Percentiles rank a stretch among this genome's conserved stretches.
phyloP scores from a whole-genome alignment of 2,113 vertebrate genomes.

The Petaurus breviceps region DNA sequence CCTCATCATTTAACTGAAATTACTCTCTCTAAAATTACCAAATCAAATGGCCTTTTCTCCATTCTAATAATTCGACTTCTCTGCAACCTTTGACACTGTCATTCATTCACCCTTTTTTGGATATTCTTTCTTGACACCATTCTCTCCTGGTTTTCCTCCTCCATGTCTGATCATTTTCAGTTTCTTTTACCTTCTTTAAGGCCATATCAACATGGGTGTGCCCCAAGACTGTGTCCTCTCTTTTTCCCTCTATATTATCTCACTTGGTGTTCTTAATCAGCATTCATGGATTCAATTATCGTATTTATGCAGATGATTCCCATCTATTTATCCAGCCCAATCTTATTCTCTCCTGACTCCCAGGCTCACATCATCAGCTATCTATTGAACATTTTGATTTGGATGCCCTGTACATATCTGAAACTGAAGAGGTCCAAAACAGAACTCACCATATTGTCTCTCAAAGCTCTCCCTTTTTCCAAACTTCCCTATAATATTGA shows the following conservation, averaged over 20 bases:
- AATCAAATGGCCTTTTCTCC: not conserved
- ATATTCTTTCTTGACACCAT: not conserved
- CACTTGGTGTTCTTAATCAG: not conserved
- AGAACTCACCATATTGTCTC: not conserved
- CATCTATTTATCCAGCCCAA: not conserved
- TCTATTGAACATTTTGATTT: not conserved
- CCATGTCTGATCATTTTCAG: not conserved
- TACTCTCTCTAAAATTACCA: not conserved
- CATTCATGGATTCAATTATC: not conserved
- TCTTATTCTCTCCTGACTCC: not conserved
- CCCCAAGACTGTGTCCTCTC: not conserved
- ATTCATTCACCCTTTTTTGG: not conserved
- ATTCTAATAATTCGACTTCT: not conserved
- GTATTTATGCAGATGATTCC: not conserved
- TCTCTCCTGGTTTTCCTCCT: not conserved
- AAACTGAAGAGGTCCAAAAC: not conserved
- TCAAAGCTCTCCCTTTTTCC: not conserved
- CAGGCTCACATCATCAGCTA: not conserved
- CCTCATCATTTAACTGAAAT: not conserved
- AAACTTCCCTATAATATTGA: not conserved
- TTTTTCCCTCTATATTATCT: not conserved
- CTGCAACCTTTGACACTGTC: not conserved
- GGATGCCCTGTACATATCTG: not conserved
- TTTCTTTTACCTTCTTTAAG: not conserved
- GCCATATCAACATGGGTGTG: not conserved